Percentiles rank a stretch among this genome's conserved stretches.
Evolutionary conservation across 2,888 invertebrate genomes (phyloP).

Genomic region (Cordylochernes scorpioides): DNA sequence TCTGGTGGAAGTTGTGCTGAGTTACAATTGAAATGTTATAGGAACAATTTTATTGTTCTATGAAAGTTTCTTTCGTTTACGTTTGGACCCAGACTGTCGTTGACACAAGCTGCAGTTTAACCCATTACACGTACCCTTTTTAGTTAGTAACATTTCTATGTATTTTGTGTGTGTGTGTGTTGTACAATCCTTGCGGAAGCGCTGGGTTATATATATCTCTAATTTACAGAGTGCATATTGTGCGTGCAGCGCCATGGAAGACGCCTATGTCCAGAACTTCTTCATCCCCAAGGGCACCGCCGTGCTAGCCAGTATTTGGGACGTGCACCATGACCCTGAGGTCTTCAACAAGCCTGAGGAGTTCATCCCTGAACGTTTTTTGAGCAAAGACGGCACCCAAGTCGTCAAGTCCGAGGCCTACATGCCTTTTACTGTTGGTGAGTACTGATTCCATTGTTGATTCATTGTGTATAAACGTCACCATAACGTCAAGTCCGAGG

Average conservation of each 20-base stretch:
- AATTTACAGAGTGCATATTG: neutral
- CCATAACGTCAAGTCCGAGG: neutral
- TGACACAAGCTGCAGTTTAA: no score
- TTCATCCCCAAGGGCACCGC: slow-evolving; percentile 12
- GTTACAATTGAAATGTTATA: no score
- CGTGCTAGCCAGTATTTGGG: slow-evolving; percentile 13
- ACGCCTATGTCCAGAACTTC: slow-evolving; percentile 9
- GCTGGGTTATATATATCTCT: no score
- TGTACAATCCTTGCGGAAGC: no score
- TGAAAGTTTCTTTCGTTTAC: no score
- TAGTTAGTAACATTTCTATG: no score
- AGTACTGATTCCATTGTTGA: neutral
- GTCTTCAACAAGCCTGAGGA: slow-evolving; percentile 11
- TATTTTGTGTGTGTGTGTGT: no score
- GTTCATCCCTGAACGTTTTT: slow-evolving; percentile 14
- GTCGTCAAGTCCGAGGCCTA: slow-evolving; percentile 8
- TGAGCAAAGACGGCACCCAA: slow-evolving; percentile 8
- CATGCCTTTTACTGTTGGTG: slow-evolving; percentile 8
- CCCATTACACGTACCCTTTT: no score
- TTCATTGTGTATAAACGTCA: neutral
- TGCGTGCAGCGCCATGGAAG: slow-evolving; percentile 9
- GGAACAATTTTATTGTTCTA: no score
- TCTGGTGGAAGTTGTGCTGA: no score
- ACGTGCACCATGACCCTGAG: slow-evolving; percentile 13
- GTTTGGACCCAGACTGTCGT: no score